Base-by-base conservation (phyloP, 2,888 invertebrate genomes). In the Arctia plantaginis region DNA sequence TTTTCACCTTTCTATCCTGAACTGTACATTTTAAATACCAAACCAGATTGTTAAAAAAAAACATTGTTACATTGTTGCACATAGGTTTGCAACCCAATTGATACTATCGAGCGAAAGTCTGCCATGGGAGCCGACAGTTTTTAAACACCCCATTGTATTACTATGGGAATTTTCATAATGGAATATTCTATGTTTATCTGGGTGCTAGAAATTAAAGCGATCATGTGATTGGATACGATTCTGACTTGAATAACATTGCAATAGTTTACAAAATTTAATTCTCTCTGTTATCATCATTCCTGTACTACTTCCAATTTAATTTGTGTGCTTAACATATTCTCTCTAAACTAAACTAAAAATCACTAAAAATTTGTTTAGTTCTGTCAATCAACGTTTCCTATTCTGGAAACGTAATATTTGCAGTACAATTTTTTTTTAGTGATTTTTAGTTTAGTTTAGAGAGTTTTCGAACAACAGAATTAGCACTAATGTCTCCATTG, bases 71-170 rank as follows among this genome's bases (percentile, higher is more conserved):
- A 84, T 79, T 80, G 78, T 82, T 75, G 71, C 84, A 69, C 84
- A 80, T 30, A 68, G 66, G 71, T 0, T 30, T 39, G 51, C 87
- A 86, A 79, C 86, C 85, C 87, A 85, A 86, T 88, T 89, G 93
- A 93, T 93, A 82, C 30, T 87, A 91, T 92, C 90, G 83, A 88
- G 93, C 84, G 94, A 94, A 94, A 94, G 93, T 93, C 79, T 82
- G 80, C 81, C 75, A 88, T 93, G 94, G 81, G 94, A 94, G 85
- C 68, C 86, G 69, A 86, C 84, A 77, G 81, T 93, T 93, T 93
- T 93, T 93, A n/a, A n/a, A 79, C 76, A 70, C 20, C 13, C 74
- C 70, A 86, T 90, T 90, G 88, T 90, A 70, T 13, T 8, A 20
- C 76, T 76, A 83, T 89, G 90, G 77, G 90, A 89, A 88, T 71